Conservation (phyloP, 64 coral and sea anemone species). For the Platygyra sinensis region DNA sequence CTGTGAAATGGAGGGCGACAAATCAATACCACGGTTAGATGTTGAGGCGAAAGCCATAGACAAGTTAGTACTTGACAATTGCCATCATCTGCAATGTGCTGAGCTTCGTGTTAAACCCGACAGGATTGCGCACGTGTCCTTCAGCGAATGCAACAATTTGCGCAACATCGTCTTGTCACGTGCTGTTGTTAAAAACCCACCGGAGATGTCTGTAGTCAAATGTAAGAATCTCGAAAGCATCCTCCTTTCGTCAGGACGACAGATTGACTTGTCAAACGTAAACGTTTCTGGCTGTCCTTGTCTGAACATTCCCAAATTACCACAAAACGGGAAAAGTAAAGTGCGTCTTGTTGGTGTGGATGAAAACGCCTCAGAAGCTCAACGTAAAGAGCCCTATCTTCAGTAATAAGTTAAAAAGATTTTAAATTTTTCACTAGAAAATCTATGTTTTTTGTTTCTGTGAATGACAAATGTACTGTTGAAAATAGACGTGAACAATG, state of each 20-base stretch:
- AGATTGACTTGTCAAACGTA: background rate
- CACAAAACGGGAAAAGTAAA: background rate
- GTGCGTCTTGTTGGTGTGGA: background rate
- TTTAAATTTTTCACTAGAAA: background rate
- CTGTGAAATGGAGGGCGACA: slow-evolving; percentile 11
- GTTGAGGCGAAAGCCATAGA: slow-evolving; percentile 3
- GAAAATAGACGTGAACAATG: too few species aligned
- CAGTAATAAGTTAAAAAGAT: background rate
- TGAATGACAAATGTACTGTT: background rate
- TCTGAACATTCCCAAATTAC: slow-evolving; percentile 20
- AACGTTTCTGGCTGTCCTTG: background rate
- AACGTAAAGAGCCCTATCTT: background rate
- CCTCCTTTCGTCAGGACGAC: background rate
- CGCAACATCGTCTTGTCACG: slow-evolving; percentile 9
- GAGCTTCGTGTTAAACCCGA: slow-evolving; percentile 18
- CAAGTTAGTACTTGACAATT: slow-evolving; percentile 3
- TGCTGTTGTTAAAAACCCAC: background rate
- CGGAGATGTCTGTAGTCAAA: background rate
- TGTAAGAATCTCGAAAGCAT: slow-evolving; percentile 15
- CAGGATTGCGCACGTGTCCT: background rate
- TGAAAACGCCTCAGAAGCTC: background rate
- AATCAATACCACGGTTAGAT: slow-evolving; percentile 4
- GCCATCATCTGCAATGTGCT: slow-evolving; percentile 14
- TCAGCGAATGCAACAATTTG: slow-evolving; percentile 17
- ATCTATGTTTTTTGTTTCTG: background rate